phyloP scores from a whole-genome alignment of 2,797 vertebrate species.

The Kryptolebias ocellatus region DNA sequence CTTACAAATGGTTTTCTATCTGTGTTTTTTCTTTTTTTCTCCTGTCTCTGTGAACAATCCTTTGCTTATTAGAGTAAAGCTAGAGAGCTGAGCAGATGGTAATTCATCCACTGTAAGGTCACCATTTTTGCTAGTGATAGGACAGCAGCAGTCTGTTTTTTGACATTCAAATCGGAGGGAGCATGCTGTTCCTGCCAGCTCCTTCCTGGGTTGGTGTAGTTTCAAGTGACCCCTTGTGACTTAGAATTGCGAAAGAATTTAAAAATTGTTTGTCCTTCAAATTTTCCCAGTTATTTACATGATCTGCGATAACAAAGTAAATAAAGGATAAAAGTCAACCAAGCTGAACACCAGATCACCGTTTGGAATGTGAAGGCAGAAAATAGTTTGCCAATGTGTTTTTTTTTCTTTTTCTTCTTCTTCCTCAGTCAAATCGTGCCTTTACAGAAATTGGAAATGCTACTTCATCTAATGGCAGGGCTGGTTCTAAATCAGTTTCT shows the following conservation, averaged over 20 bases:
- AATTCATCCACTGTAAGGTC: conserved; percentile 74
- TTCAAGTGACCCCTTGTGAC: conserved; percentile 58
- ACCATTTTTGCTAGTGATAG: conserved; percentile 73
- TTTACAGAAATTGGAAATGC: not conserved
- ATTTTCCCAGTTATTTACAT: conserved; percentile 22
- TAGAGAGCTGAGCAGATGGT: conserved; percentile 65
- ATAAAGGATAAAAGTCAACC: conserved; percentile 1
- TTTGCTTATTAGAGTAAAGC: conserved; percentile 67
- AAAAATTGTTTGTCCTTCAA: conserved; percentile 12
- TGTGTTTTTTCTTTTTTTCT: conserved; percentile 28
- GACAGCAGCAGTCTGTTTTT: conserved; percentile 75
- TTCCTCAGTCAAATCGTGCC: too few species aligned
- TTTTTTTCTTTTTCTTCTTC: not conserved
- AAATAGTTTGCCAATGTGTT: not conserved
- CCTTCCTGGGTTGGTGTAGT: conserved; percentile 57
- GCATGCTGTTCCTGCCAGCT: conserved; percentile 67
- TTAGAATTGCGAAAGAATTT: conserved; percentile 39
- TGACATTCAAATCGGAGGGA: conserved; percentile 72
- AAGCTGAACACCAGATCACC: too few species aligned
- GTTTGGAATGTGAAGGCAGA: not conserved
- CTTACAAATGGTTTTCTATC: conserved; percentile 83
- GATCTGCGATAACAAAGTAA: not conserved
- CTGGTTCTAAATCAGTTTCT: conserved; percentile 2
- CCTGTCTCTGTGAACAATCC: conserved; percentile 76
- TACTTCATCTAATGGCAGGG: conserved; percentile 1